These are phyloP conservation scores for Neoseiulus cucumeris DNA, from an alignment of 1,140 invertebrate genomes.

Conservation along the genomic window DNA sequence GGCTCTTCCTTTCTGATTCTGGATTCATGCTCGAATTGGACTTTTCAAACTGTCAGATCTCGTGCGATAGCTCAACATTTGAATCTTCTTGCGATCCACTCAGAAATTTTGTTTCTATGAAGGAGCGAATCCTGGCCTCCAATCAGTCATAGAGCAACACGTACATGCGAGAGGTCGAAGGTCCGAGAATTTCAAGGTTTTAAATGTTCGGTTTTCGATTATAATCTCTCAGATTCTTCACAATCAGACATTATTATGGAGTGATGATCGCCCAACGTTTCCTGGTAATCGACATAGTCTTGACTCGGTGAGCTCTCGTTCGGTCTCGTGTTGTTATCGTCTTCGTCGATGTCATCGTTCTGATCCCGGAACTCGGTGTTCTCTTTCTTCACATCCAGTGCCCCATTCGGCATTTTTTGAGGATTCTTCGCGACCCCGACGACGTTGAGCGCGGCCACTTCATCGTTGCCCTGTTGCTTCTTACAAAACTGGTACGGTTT, in stretches of 20 bases:
- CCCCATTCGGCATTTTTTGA: neutral
- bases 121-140: too few relatives aligned
- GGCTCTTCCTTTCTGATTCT: too few relatives aligned
- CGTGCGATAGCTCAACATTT: too few relatives aligned
- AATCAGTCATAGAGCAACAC: too few relatives aligned
- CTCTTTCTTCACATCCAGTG: neutral
- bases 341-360: neutral
- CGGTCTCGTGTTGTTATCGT: neutral
- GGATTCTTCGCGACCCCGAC: neutral
- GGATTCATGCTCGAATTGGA: too few relatives aligned
- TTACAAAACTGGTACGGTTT: constrained; percentile 34
- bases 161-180: too few relatives aligned
- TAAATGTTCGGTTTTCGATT: neutral
- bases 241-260: neutral
- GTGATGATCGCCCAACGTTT: neutral
- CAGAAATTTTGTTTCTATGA: too few relatives aligned
- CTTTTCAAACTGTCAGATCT: too few relatives aligned
- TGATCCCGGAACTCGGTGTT: neutral
- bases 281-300: neutral
- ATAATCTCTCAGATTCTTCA: neutral
- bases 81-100: too few relatives aligned
- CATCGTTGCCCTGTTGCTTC: neutral
- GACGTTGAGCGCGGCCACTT: neutral
- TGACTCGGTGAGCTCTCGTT: neutral
- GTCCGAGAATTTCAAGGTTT: too few relatives aligned